phyloP scores from a whole-genome alignment of 2,888 invertebrate genomes.

The Aleiodes leptofemur region DNA sequence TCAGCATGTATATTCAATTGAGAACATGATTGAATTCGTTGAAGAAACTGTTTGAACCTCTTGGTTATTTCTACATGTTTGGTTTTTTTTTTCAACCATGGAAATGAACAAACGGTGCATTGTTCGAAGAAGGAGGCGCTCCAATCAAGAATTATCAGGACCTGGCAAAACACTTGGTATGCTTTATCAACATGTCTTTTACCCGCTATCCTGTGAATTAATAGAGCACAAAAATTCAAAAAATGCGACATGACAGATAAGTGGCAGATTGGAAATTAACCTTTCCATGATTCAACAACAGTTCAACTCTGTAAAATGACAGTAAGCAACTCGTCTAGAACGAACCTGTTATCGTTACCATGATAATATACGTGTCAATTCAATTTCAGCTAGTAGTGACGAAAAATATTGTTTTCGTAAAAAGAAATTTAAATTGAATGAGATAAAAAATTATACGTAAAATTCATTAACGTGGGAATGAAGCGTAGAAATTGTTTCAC shows the following conservation, averaged over 20 bases:
- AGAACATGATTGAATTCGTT: not conserved
- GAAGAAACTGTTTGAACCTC: not conserved
- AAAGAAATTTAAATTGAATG: no score
- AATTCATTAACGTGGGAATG: conserved; percentile 23
- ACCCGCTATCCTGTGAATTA: not conserved
- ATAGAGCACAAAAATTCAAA: no score
- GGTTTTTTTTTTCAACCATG: not conserved
- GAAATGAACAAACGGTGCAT: conserved; percentile 22
- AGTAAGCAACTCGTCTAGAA: conserved; percentile 11
- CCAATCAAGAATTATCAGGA: conserved; percentile 58
- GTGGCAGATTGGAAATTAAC: not conserved
- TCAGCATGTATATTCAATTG: no score
- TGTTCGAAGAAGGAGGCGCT: conserved; percentile 5
- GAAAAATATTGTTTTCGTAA: no score
- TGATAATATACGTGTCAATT: conserved; percentile 22
- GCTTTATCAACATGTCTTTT: conserved; percentile 24
- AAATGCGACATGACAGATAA: conserved; percentile 5
- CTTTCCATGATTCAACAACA: not conserved
- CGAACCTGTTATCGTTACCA: conserved; percentile 8
- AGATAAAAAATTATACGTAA: not conserved
- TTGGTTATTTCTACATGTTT: not conserved
- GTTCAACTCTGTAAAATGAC: conserved; percentile 3
- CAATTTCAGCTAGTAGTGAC: not conserved
- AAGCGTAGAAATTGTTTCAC: conserved; percentile 34
- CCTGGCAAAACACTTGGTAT: conserved; percentile 63